phyloP scores from a whole-genome alignment of 2,888 invertebrate species.

The Osmoderma eremita region DNA sequence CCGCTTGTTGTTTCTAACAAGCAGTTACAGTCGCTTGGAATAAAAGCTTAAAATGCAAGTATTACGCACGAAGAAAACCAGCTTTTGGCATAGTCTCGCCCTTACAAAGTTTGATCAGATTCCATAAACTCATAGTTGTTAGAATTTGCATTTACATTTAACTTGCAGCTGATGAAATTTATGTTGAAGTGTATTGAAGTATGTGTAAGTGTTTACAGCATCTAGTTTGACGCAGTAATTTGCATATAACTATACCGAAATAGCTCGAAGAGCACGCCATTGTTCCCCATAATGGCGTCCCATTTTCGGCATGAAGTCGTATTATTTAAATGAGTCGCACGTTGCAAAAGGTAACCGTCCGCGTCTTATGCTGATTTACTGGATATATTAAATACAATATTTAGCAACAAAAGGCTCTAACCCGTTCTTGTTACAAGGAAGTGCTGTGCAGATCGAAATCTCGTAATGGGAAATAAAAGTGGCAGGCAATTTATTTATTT shows the following conservation, averaged over 20 bases:
- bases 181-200: too few relatives aligned
- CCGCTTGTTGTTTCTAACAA: too few relatives aligned
- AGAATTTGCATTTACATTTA: too few relatives aligned
- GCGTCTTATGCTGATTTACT: conserved; percentile 6
- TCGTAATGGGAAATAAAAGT: conserved; percentile 36
- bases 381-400: conserved; percentile 26
- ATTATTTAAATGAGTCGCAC: conserved; percentile 6
- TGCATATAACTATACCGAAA: background rate
- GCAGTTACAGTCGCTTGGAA: too few relatives aligned
- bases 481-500: conserved; percentile 36
- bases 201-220: too few relatives aligned
- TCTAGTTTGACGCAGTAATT: too few relatives aligned
- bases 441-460: conserved; percentile 35
- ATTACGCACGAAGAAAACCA: too few relatives aligned
- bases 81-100: too few relatives aligned
- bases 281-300: conserved; percentile 2
- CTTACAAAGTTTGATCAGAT: too few relatives aligned
- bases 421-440: conserved; percentile 27
- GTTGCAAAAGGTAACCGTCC: conserved; percentile 14
- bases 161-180: too few relatives aligned
- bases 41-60: too few relatives aligned
- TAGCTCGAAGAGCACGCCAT: conserved; percentile 3
- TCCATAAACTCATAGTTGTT: too few relatives aligned
- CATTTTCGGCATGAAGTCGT: conserved; percentile 19
- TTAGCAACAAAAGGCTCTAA: conserved; percentile 27